These are phyloP conservation scores for Phrixothrix hirtus DNA, from an alignment of 2,888 invertebrate species.

Conservation along the genomic window DNA sequence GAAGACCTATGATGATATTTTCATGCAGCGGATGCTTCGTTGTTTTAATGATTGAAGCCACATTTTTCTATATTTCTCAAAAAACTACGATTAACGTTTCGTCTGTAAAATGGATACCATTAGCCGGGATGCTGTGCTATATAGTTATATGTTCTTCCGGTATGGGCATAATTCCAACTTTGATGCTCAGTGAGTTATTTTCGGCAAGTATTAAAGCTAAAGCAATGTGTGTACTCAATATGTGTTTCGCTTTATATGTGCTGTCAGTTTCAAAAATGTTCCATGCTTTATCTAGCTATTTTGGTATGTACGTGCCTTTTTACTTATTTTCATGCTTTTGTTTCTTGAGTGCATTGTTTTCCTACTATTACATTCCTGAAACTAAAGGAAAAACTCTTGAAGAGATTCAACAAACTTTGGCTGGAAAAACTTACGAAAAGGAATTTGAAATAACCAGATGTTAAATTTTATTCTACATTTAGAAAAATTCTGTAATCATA, in stretches of 20 bases:
- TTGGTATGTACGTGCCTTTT: conserved; percentile 45
- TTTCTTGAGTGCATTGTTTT: conserved; percentile 41
- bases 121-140: conserved; percentile 35
- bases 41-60: conserved; percentile 36
- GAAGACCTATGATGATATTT: conserved; percentile 40
- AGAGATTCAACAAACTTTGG: conserved; percentile 39
- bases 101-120: conserved; percentile 33
- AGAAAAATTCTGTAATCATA: too few relatives aligned
- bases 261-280: conserved; percentile 43
- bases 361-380: conserved; percentile 44
- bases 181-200: conserved; percentile 42
- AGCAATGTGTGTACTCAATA: conserved; percentile 40
- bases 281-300: conserved; percentile 39
- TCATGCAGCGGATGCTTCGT: conserved; percentile 40
- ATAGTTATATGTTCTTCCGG: conserved; percentile 39
- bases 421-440: too few relatives aligned
- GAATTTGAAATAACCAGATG: too few relatives aligned
- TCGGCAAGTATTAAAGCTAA: conserved; percentile 41
- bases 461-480: too few relatives aligned
- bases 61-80: conserved; percentile 43
- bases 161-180: conserved; percentile 36
- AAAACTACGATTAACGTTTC: conserved; percentile 29
- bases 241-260: conserved; percentile 38
- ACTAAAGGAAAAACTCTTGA: conserved; percentile 44
- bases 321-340: conserved; percentile 39